These are phyloP conservation scores for Cerastis leucographa DNA, from an alignment of 2,888 invertebrate species.

Conservation along the genomic window DNA sequence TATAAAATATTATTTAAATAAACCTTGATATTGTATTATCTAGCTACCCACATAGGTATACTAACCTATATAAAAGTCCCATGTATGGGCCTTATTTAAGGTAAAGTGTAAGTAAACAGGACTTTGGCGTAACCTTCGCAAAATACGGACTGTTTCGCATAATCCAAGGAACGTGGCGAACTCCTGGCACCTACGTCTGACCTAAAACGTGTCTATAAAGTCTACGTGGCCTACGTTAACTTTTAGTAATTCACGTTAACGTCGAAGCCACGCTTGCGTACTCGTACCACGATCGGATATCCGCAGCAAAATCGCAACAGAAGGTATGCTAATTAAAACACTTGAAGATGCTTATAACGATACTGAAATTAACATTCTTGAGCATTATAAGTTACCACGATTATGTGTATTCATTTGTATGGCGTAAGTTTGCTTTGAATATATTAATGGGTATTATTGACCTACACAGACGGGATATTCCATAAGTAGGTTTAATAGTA, in stretches of 20 bases:
- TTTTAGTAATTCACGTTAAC: slow-evolving; percentile 1
- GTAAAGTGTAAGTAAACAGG: slow-evolving; percentile 11
- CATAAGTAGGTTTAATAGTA: not conserved
- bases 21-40: not conserved
- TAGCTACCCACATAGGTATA: not conserved
- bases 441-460: not conserved
- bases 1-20: not conserved
- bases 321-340: slow-evolving; percentile 33
- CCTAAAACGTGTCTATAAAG: slow-evolving; percentile 9
- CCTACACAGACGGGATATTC: slow-evolving; percentile 23
- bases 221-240: slow-evolving; percentile 7
- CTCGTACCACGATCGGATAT: slow-evolving; percentile 15
- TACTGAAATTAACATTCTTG: slow-evolving; percentile 21
- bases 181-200: not conserved
- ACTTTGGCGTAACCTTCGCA: not conserved
- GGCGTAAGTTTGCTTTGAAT: not conserved
- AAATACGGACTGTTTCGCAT: not conserved
- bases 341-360: slow-evolving; percentile 23
- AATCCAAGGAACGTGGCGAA: not conserved
- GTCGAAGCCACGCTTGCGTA: slow-evolving; percentile 1
- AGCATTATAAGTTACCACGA: not conserved
- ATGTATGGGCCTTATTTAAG: not conserved
- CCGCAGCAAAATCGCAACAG: slow-evolving; percentile 14
- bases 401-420: not conserved
- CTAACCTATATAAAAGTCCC: too few relatives aligned